A percentile compares a stretch with the other conserved stretches of the same genome.
These are phyloP conservation scores for Ariolimax columbianus DNA, from an alignment of 2,888 invertebrate genomes.

Conservation along the genomic window DNA sequence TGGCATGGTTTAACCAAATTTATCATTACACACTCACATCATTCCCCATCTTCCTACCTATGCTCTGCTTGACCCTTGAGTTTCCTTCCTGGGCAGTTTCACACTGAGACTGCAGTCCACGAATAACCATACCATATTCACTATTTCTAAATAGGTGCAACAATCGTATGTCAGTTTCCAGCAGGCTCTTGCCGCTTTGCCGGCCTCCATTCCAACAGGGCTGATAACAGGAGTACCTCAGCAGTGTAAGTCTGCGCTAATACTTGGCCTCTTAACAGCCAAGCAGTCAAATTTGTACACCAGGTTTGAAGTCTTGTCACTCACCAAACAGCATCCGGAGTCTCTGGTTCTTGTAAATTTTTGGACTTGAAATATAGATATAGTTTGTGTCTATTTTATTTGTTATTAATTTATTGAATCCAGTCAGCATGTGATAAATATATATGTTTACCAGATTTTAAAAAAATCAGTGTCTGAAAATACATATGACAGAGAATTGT, in stretches of 20 bases:
- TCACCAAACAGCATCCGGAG: slow-evolving; percentile 35
- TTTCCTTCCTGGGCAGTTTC: slow-evolving; percentile 32
- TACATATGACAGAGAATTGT: background rate
- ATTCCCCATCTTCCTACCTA: background rate
- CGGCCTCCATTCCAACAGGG: slow-evolving; percentile 67
- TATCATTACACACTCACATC: background rate
- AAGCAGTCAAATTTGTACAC: slow-evolving; percentile 22
- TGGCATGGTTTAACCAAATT: slow-evolving; percentile 7
- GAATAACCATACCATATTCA: slow-evolving; percentile 40
- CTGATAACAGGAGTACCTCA: slow-evolving; percentile 69
- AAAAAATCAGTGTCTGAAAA: background rate
- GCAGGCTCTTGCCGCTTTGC: slow-evolving; percentile 75
- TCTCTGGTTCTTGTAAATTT: slow-evolving; percentile 26
- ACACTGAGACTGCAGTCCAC: slow-evolving; percentile 10
- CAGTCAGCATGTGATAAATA: background rate
- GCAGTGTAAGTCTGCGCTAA: slow-evolving; percentile 72
- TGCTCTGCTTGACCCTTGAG: slow-evolving; percentile 19
- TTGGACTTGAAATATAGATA: background rate
- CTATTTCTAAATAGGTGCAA: slow-evolving; percentile 71
- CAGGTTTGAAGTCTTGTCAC: slow-evolving; percentile 48
- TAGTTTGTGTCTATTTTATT: slow-evolving; percentile 14
- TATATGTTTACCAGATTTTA: background rate
- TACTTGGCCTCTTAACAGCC: slow-evolving; percentile 36
- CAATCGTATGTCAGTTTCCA: slow-evolving; percentile 77
- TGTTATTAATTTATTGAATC: background rate